These are phyloP conservation scores for Acanthococcus lagerstroemiae DNA, from an alignment of 2,888 invertebrate species.

Conservation along the genomic window DNA sequence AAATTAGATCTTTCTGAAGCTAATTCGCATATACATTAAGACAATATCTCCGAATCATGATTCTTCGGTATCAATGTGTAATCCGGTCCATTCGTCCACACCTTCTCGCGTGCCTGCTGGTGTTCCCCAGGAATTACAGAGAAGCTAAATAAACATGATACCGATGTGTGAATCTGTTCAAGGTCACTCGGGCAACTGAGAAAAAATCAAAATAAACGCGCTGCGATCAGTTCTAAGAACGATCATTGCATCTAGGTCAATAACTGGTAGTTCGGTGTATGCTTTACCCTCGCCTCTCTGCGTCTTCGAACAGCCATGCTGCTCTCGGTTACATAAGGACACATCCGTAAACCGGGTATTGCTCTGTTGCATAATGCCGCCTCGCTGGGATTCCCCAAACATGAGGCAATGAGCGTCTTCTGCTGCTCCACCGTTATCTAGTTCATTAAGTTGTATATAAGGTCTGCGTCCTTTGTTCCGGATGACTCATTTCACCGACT, in stretches of 20 bases:
- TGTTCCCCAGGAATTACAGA: too few species aligned
- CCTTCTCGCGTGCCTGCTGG: too few species aligned
- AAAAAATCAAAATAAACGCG: too few species aligned
- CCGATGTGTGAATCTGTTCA: too few species aligned
- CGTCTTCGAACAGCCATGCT: background rate
- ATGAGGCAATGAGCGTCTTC: background rate
- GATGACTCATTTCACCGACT: background rate
- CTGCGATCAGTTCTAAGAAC: background rate
- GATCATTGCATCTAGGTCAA: background rate
- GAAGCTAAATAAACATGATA: too few species aligned
- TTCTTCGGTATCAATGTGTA: too few species aligned
- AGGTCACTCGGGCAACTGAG: too few species aligned
- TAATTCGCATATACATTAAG: too few species aligned
- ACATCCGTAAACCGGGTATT: constrained; percentile 15
- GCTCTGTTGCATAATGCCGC: constrained; percentile 7
- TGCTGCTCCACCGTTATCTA: background rate
- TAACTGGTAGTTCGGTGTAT: background rate
- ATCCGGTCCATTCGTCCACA: too few species aligned
- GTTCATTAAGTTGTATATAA: background rate
- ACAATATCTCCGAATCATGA: too few species aligned
- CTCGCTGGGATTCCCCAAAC: background rate
- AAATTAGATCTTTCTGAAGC: too few species aligned
- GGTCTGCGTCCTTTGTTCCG: background rate
- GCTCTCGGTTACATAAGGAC: constrained; percentile 17
- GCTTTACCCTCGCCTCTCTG: background rate